Base-by-base conservation (phyloP, 2,888 invertebrate species). In the Euzophera pinguis region DNA sequence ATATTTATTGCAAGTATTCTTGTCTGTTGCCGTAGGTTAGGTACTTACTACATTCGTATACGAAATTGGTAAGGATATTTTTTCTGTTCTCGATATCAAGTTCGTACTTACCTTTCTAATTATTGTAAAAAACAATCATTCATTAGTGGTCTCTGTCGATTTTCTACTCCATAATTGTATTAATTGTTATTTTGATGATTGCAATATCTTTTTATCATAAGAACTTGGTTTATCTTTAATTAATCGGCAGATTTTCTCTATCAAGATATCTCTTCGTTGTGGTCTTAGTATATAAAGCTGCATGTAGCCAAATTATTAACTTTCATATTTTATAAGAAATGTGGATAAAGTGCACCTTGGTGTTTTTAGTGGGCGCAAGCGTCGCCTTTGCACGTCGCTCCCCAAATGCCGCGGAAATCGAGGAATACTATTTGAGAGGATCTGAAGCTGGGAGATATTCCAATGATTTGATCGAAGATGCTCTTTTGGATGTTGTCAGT, bases 401-500 rank as follows among this genome's bases (percentile, higher is more conserved):
- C 3, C 74, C 75, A 0, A 59, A 75, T 32, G 71, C 73, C 0
- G 69, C 68, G 12, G 52, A 64, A 3, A 54, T 74, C 14, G 63
- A 73, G 29, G 51, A 69, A 47, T 57, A 71, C 17, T 64, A 63
- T 16, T 57, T 51, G 37, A 54, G 43, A 1, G 57, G 59, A 5
- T 57, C 66, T 6, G 58, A 59, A 27, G 58, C 58, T 16, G 58
- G 59, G 10, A 61, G 71, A 27, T 65, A 64, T 50, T 77, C 75
- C 3, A 61, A 70, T 53, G 64, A 73, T 52, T 43, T 77, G 22
- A 14, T 70, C 13, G 75, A 77, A 60, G 78, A 78, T 65, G 76
- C 77, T 10, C 52, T 64, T 37, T 60, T 78, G 10, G 75, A 75
- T 57, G 75, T 72, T 66, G 77, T 78, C 54, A 62, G 34, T 34